Evolutionary conservation across 2,113 vertebrate genomes (phyloP).

Genomic region (Labeo catla): DNA sequence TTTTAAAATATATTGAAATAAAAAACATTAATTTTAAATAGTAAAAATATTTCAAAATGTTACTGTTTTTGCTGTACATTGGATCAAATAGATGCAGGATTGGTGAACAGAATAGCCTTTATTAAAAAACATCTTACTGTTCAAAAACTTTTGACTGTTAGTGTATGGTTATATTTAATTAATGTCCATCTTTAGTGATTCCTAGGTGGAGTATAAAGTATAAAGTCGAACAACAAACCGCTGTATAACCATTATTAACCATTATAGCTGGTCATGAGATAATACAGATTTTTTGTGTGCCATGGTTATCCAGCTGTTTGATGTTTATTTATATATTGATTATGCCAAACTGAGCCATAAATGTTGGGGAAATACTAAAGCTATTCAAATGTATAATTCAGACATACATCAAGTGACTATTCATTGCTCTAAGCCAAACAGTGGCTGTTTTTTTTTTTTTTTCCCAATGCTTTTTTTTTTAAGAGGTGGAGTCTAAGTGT

Average conservation of each 20-base stretch:
- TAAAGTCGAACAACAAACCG: not conserved
- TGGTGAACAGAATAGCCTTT: too few species aligned
- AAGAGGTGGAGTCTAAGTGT: slow-evolving; percentile 29
- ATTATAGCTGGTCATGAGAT: not conserved
- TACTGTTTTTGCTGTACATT: too few species aligned
- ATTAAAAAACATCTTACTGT: too few species aligned
- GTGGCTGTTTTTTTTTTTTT: not conserved
- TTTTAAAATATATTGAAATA: too few species aligned
- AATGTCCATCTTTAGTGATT: not conserved
- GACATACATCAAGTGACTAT: not conserved
- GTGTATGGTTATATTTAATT: not conserved
- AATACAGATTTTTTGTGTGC: not conserved
- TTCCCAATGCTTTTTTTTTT: not conserved
- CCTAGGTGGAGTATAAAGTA: not conserved
- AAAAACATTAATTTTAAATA: too few species aligned
- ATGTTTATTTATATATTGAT: not conserved
- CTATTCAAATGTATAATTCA: not conserved
- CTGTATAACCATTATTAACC: not conserved
- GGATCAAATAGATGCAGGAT: too few species aligned
- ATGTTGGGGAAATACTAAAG: not conserved
- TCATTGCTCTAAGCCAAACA: not conserved
- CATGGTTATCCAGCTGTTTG: not conserved
- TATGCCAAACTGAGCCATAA: not conserved
- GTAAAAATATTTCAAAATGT: too few species aligned
- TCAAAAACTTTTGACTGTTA: too few species aligned